These are phyloP conservation scores for Poecile atricapillus DNA, from an alignment of 2,113 vertebrate genomes.

Conservation along the genomic window DNA sequence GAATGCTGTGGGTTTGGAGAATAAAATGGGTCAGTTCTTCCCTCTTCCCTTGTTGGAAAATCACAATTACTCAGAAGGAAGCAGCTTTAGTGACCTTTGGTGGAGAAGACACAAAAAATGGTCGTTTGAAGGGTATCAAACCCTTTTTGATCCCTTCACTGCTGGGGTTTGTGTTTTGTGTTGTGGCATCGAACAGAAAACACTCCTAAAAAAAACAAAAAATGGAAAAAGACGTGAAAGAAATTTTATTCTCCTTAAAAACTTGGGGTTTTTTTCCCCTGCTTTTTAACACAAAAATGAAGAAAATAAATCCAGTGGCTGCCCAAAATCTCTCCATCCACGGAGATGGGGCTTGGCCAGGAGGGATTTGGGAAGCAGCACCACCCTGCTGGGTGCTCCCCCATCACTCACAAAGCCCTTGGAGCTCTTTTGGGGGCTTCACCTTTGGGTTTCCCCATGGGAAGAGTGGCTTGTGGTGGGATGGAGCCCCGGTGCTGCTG, in stretches of 20 bases:
- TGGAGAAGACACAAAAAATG: not conserved
- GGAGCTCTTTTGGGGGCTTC: not conserved
- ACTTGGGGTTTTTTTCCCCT: fast-evolving
- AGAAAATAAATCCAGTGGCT: not conserved
- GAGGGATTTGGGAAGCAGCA: not conserved
- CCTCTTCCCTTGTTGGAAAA: not conserved
- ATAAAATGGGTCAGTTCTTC: not conserved
- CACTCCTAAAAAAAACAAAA: fast-evolving
- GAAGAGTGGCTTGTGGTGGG: fast-evolving
- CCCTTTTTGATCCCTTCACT: not conserved
- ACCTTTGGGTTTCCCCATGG: not conserved
- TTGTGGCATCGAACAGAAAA: not conserved
- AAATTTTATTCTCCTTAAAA: not conserved
- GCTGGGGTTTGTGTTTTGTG: fast-evolving
- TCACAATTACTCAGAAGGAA: not conserved
- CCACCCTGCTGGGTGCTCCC: not conserved
- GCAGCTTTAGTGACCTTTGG: not conserved
- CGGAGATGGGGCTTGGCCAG: not conserved
- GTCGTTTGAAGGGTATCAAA: not conserved
- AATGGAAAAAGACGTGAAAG: not conserved
- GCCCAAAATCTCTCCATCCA: fast-evolving
- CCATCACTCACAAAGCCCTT: fast-evolving
- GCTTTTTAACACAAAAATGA: not conserved
- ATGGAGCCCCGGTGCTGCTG: fast-evolving
- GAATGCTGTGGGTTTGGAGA: fast-evolving